A percentile compares a stretch with the other conserved stretches of the same genome.
Conservation (phyloP, 2,113 vertebrate species). For the Phainopepla nitens region DNA sequence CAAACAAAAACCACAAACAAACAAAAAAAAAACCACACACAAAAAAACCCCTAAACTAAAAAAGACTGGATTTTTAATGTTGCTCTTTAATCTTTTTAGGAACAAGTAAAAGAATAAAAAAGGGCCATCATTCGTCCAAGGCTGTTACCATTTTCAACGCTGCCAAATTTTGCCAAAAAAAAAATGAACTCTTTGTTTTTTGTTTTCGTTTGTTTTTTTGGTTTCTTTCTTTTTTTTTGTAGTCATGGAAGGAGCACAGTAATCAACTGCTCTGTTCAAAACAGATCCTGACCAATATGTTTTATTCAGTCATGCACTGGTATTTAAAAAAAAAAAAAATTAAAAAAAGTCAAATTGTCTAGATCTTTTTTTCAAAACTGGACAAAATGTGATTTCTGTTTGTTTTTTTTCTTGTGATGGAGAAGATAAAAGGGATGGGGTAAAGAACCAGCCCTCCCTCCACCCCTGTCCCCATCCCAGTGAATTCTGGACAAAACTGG, state of each 20-base stretch:
- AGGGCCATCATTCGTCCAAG: conserved; percentile 64
- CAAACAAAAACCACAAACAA: neutral
- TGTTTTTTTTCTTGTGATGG: conserved; percentile 26
- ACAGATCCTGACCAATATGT: conserved; percentile 27
- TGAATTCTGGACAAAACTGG: conserved; percentile 67
- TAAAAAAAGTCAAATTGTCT: neutral
- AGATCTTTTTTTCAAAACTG: conserved; percentile 41
- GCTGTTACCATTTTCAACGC: conserved; percentile 63
- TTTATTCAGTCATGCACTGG: conserved; percentile 39
- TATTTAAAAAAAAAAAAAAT: neutral
- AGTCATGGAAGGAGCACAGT: conserved; percentile 39
- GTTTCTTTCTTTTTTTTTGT: neutral
- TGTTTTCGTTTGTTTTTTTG: neutral
- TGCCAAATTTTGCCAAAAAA: conserved; percentile 81
- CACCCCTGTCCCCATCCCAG: neutral
- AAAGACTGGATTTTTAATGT: conserved; percentile 65
- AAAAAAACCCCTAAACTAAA: neutral
- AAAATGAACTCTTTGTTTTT: neutral
- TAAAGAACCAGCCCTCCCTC: conserved; percentile 16
- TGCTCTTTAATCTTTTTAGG: conserved; percentile 69
- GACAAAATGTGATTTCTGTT: conserved; percentile 15
- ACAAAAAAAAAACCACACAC: neutral
- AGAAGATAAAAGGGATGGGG: conserved; percentile 49
- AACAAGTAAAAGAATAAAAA: conserved; percentile 40
- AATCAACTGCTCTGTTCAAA: conserved; percentile 14